phyloP scores from a whole-genome alignment of 2,113 vertebrate species.

The Edolisoma coerulescens region DNA sequence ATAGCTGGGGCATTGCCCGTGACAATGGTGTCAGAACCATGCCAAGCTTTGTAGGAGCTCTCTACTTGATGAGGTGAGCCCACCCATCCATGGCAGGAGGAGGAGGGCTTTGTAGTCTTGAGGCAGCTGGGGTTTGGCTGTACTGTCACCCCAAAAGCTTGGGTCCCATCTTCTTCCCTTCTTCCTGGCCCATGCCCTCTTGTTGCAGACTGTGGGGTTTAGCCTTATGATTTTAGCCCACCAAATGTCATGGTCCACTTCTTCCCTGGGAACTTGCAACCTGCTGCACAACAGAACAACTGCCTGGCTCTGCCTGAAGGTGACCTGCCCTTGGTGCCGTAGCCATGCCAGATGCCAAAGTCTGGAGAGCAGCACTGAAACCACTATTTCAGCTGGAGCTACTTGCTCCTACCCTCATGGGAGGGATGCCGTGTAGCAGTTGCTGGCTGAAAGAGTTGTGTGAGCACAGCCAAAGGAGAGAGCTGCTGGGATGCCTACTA shows the following conservation, averaged over 20 bases:
- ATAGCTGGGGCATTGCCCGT: fast-evolving
- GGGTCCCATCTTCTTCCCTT: not conserved
- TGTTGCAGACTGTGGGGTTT: not conserved
- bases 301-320: not conserved
- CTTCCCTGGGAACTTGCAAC: not conserved
- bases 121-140: not conserved
- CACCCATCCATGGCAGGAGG: not conserved
- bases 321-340: not conserved
- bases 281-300: not conserved
- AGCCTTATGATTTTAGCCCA: not conserved
- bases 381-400: not conserved
- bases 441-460: not conserved
- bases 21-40: not conserved
- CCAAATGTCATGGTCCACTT: not conserved
- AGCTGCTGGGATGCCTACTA: not conserved
- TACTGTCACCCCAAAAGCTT: not conserved
- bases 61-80: not conserved
- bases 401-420: not conserved
- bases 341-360: not conserved
- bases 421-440: not conserved
- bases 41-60: not conserved
- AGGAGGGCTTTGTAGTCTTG: not conserved
- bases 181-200: not conserved
- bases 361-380: not conserved
- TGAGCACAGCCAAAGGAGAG: not conserved